These are phyloP conservation scores for Pipistrellus pipistrellus DNA, from an alignment of 2,797 vertebrate genomes.

Conservation along the genomic window DNA sequence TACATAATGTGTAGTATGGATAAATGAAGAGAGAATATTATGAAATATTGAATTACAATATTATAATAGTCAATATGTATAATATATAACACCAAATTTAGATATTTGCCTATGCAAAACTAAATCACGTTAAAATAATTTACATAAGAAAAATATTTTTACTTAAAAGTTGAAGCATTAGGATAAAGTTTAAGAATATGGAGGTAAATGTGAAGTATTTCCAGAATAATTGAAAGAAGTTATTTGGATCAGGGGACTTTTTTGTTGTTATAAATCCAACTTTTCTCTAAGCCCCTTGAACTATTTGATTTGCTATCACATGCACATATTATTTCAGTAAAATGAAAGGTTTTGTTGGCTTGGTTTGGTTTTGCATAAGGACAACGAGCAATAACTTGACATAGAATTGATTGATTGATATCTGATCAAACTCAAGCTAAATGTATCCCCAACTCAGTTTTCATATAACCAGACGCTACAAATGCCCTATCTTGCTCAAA, in stretches of 20 bases:
- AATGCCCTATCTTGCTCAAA: not conserved
- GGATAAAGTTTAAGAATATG: constrained; percentile 46
- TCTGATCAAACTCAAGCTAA: constrained; percentile 31
- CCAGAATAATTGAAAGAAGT: constrained; percentile 29
- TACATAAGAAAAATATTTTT: not conserved
- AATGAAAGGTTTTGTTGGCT: constrained; percentile 49
- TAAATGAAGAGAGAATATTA: constrained; percentile 20
- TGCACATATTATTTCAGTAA: constrained; percentile 38
- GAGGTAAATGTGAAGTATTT: constrained; percentile 33
- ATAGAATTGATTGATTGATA: not conserved
- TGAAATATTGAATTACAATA: not conserved
- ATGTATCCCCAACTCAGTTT: not conserved
- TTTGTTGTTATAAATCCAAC: not conserved
- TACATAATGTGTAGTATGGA: not conserved
- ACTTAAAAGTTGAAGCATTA: constrained; percentile 36
- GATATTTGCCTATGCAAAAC: not conserved
- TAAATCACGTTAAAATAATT: constrained; percentile 24
- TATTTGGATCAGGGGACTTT: not conserved
- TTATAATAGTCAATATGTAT: constrained; percentile 45
- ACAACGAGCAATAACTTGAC: not conserved
- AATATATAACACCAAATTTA: constrained; percentile 37
- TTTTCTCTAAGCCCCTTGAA: not conserved
- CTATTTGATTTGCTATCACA: constrained; percentile 21
- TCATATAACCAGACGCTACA: not conserved
- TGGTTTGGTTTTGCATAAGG: constrained; percentile 35